A percentile compares a stretch with the other conserved stretches of the same genome.
These are phyloP conservation scores for Camponotus floridanus DNA, from an alignment of 1,140 invertebrate species.

Conservation along the genomic window DNA sequence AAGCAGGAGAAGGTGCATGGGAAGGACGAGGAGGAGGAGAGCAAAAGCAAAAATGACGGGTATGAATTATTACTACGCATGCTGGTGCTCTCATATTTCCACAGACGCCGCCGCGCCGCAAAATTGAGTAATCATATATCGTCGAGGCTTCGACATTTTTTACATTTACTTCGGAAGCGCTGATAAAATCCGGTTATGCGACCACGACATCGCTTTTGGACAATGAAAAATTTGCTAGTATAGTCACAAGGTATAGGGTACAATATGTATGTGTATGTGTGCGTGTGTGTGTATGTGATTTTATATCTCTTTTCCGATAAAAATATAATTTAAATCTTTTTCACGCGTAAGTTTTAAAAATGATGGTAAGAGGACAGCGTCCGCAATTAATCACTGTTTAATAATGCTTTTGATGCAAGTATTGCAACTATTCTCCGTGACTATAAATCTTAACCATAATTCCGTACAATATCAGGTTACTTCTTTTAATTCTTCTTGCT, in stretches of 20 bases:
- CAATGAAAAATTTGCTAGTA: conserved; percentile 10
- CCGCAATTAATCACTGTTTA: neutral
- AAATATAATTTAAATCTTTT: neutral
- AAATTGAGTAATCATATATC: conserved; percentile 57
- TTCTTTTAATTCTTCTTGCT: neutral
- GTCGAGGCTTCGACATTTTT: conserved; percentile 54
- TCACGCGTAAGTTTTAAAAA: neutral
- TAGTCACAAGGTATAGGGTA: too few species aligned
- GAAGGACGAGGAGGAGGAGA: conserved; percentile 27
- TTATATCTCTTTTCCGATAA: neutral
- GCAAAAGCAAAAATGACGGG: conserved; percentile 70
- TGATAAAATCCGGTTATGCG: conserved; percentile 25
- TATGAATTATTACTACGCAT: conserved; percentile 77
- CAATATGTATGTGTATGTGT: too few species aligned
- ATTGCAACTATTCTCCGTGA: neutral
- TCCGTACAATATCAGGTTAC: neutral
- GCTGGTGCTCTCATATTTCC: conserved; percentile 65
- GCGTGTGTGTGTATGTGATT: neutral
- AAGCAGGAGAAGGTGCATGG: neutral
- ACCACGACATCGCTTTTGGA: neutral
- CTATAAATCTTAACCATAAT: neutral
- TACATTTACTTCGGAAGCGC: conserved; percentile 34
- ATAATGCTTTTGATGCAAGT: neutral
- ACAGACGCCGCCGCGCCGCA: conserved; percentile 5
- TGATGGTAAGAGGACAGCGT: neutral